Evolutionary conservation across 2,888 invertebrate genomes (phyloP).

Genomic region (Drosophila rellima): DNA sequence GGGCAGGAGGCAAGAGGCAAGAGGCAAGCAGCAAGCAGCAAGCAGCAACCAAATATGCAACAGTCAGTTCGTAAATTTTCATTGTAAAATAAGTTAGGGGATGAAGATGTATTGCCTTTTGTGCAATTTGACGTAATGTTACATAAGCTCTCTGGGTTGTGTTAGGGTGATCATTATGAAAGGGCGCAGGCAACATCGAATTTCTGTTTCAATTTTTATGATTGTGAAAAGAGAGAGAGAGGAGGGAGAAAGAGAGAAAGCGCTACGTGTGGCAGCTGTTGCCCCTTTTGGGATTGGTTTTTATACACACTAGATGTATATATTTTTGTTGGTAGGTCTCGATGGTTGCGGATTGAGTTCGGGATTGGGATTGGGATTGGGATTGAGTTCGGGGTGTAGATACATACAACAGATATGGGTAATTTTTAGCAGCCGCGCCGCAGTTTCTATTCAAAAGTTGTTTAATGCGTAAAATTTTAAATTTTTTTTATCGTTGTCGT

Average conservation of each 20-base stretch:
- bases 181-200: slow-evolving; percentile 57
- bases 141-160: slow-evolving; percentile 65
- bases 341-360: slow-evolving; percentile 32
- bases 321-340: slow-evolving; percentile 11
- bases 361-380: slow-evolving; percentile 28
- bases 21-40: not conserved
- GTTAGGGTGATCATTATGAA: slow-evolving; percentile 61
- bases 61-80: slow-evolving; percentile 81
- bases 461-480: slow-evolving; percentile 78
- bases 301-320: slow-evolving; percentile 13
- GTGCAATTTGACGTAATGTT: slow-evolving; percentile 83
- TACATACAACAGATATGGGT: slow-evolving; percentile 65
- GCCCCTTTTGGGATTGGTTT: slow-evolving; percentile 62
- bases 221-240: slow-evolving; percentile 24
- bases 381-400: slow-evolving; percentile 40
- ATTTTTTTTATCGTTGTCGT: slow-evolving; percentile 58
- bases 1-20: slow-evolving; percentile 4
- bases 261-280: slow-evolving; percentile 71
- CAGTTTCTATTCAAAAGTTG: slow-evolving; percentile 62
- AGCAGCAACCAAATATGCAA: slow-evolving; percentile 61
- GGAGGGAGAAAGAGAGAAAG: not conserved
- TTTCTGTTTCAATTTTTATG: slow-evolving; percentile 74
- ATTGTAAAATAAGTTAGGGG: slow-evolving; percentile 79
- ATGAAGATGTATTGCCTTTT: slow-evolving; percentile 84
- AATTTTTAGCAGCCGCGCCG: slow-evolving; percentile 65